A percentile compares a stretch with the other conserved stretches of the same genome.
These are phyloP conservation scores for Uropsilus gracilis DNA, from an alignment of 2,113 vertebrate species.

Conservation along the genomic window DNA sequence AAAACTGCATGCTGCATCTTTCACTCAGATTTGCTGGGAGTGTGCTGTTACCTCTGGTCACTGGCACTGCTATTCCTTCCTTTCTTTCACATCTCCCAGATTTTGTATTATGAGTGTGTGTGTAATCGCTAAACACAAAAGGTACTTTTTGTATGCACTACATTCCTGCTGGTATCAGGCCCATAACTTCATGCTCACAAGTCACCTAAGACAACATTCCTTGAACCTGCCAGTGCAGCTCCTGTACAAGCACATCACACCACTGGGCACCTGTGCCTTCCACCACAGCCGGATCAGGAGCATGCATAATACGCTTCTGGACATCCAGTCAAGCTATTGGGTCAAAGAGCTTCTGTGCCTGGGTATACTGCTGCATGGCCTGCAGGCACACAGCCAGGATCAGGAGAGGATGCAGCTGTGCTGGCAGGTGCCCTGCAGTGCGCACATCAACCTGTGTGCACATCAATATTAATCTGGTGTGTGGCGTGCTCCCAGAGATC, in stretches of 20 bases:
- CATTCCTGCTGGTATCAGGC: no score
- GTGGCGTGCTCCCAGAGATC: constrained; percentile 92
- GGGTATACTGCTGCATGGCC: constrained; percentile 90
- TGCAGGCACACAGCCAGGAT: constrained; percentile 92
- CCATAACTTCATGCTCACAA: no score
- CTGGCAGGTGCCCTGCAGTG: constrained; percentile 91
- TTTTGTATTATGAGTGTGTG: background rate
- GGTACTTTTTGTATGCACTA: background rate
- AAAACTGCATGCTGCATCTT: background rate
- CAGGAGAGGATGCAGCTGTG: constrained; percentile 92
- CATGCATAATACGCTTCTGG: constrained; percentile 89
- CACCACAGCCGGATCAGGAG: no score
- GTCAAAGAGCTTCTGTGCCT: constrained; percentile 92
- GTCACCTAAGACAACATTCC: no score
- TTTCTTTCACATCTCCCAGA: background rate
- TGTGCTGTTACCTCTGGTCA: background rate
- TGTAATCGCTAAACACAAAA: background rate
- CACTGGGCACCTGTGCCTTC: no score
- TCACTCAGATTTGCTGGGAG: background rate
- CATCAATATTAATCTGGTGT: no score
- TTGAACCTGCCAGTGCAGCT: no score
- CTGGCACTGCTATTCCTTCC: background rate
- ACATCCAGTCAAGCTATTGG: constrained; percentile 92
- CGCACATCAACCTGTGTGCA: constrained; percentile 93
- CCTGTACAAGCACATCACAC: no score